Evolutionary conservation across 2,797 vertebrate genomes (phyloP), one percentile per base, ranked within the genome.

Genomic region (Phrynocephalus guinanensis): DNA sequence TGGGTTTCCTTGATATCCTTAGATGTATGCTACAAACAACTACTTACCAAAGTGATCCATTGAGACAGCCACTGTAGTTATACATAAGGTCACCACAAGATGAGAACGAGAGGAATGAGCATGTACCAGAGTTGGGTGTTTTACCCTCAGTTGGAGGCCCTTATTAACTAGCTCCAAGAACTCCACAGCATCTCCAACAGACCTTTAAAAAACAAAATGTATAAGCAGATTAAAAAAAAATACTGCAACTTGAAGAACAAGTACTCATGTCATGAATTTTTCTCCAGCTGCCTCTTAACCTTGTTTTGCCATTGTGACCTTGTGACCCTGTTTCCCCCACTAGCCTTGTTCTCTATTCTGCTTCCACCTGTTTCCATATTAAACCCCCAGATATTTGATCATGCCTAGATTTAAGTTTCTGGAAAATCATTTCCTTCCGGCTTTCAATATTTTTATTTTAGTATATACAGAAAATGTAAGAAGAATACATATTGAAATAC

Each of bases 101-200:
- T 98, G 98, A 48, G 98, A 98, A 84, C 97, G 96, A 15, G 98
- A 98, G 0, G 98, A 98, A 88, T 97, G 95, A 2, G 94, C 83
- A 20, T 98, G 98, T 67, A 98, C 94, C 6, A 97, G 89, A 0
- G 98, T 98, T 89, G 98, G 96, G 60, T 97, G 97, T 1, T 92
- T 96, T 28, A 94, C 95, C 92, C 98, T 93, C 90, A 97, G 93
- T 93, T 91, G 96, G 82, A 97, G 85, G 13, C 97, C 95, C 3
- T 91, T 88, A 7, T 84, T 91, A 66, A 98, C 94, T 1, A 98
- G 90, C 89, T 94, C 94, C 95, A 98, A 92, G 92, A 98, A 95
- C 79, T 97, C 97, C 3, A 85, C 91, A 33, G 96, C 93, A 24
- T 96, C 97, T 84, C 84, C n/a, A 89, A 97, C 95, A 3, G 89